Percentiles rank a stretch among this genome's conserved stretches.
These are phyloP conservation scores for Myotis pilosus DNA, from an alignment of 2,797 vertebrate genomes.

Conservation along the genomic window DNA sequence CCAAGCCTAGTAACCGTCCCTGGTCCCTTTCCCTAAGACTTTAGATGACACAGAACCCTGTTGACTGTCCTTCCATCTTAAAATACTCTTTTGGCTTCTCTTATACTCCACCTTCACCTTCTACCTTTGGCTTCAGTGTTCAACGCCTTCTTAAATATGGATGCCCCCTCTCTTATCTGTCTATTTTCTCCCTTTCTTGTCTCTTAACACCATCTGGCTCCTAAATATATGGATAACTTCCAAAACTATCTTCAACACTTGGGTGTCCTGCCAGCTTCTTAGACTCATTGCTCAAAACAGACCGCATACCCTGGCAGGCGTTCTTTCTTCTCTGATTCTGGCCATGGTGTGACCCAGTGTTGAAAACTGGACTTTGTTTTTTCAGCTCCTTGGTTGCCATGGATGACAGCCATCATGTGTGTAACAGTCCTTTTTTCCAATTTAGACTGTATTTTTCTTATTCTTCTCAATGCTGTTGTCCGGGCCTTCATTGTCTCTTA, in stretches of 20 bases:
- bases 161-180: constrained; percentile 25
- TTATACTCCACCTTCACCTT: neutral
- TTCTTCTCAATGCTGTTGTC: neutral
- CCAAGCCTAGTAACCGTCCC: neutral
- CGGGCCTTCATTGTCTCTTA: neutral
- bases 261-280: constrained; percentile 57
- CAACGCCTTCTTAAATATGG: neutral
- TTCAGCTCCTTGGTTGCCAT: neutral
- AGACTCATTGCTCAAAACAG: constrained; percentile 59
- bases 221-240: constrained; percentile 50
- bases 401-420: neutral
- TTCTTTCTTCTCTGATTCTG: constrained; percentile 40
- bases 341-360: constrained; percentile 8
- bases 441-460: neutral
- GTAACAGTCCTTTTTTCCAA: neutral
- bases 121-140: neutral
- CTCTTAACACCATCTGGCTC: constrained; percentile 65
- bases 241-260: constrained; percentile 62
- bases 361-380: constrained; percentile 40
- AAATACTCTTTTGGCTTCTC: neutral
- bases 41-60: neutral
- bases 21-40: neutral
- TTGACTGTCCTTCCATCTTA: neutral
- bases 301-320: constrained; percentile 50
- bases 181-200: constrained; percentile 41